Base-by-base conservation (phyloP, 2,888 invertebrate genomes). In the Ennomos fuscantarius region DNA sequence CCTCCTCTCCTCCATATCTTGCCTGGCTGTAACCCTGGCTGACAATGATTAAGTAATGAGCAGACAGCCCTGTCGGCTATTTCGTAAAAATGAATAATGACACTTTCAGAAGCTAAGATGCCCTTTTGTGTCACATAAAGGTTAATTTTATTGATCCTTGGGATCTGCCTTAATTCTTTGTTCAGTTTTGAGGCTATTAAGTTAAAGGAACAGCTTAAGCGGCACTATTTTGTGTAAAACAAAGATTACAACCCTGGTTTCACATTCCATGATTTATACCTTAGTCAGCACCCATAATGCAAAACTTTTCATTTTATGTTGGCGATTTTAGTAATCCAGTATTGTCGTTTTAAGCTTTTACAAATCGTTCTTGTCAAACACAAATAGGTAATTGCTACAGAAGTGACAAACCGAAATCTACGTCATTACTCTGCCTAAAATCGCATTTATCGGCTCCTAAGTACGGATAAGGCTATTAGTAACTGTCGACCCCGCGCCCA, bases 401-500 rank as follows among this genome's bases (percentile, higher is more conserved):
- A 59, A 43, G 42, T 41, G 46, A 48, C 41, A 35, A 9, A 36
- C 49, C 35, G n/a, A 39, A 55, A 45, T 45, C 43, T 55, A 45
- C 1, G 24, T 41, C 40, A 55, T 55, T 46, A 46, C 32, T 57
- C 9, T 47, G 33, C 46, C 41, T 54, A 54, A 46, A 41, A n/a
- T 54, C 54, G 37, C 53, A 54, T 57, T 59, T 55, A 65, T 68
- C 57, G 54, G 43, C 40, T 8, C 54, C 58, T 67, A 65, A 69
- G 58, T 62, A 65, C 61, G 61, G 56, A 67, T 69, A 71, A 60
- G 63, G 60, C 74, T 82, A 87, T 88, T 86, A 84, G 82, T 88
- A 79, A 80, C 78, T 83, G 87, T 87, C 87, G 78, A 64, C 78
- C 73, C 63, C 71, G 51, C 24, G 24, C 24, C 71, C 63, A 65